These are phyloP conservation scores for Meliscaeva auricollis DNA, from an alignment of 2,888 invertebrate genomes.

Conservation along the genomic window DNA sequence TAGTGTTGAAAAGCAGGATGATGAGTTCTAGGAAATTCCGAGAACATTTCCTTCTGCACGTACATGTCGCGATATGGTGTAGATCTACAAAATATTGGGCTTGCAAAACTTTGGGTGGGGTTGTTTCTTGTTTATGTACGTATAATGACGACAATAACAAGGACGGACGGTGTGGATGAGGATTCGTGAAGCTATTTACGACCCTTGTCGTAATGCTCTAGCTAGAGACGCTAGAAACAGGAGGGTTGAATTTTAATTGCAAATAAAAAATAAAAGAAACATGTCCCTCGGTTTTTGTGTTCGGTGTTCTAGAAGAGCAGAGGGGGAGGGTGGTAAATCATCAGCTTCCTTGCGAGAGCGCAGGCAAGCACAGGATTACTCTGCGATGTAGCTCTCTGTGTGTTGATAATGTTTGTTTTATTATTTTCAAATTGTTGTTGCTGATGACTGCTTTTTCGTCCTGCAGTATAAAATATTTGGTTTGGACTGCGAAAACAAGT, in stretches of 20 bases:
- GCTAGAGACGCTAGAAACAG: neutral
- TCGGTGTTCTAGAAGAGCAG: neutral
- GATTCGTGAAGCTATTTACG: slow-evolving; percentile 26
- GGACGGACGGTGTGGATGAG: slow-evolving; percentile 4
- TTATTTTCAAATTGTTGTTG: slow-evolving; percentile 57
- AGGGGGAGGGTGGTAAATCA: neutral
- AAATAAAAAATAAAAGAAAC: slow-evolving; percentile 62
- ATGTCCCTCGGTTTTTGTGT: slow-evolving; percentile 27
- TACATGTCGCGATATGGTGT: neutral
- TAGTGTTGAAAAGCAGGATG: slow-evolving; percentile 6
- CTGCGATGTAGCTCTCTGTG: slow-evolving; percentile 5
- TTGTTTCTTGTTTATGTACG: slow-evolving; percentile 25
- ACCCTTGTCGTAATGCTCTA: neutral
- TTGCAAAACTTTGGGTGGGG: slow-evolving; percentile 25
- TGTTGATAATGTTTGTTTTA: slow-evolving; percentile 61
- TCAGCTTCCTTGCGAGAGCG: slow-evolving; percentile 15
- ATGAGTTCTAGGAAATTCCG: slow-evolving; percentile 12
- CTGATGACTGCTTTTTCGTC: slow-evolving; percentile 14
- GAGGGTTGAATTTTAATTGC: slow-evolving; percentile 64
- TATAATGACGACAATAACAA: slow-evolving; percentile 26
- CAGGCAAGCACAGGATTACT: neutral
- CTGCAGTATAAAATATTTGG: slow-evolving; percentile 23
- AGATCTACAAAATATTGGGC: neutral
- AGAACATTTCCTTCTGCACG: slow-evolving; percentile 19
- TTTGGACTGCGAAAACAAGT: slow-evolving; percentile 49